Evolutionary conservation across 2,113 vertebrate species (phyloP), one percentile per base, ranked within the genome.

Genomic region (Xenopus laevis): DNA sequence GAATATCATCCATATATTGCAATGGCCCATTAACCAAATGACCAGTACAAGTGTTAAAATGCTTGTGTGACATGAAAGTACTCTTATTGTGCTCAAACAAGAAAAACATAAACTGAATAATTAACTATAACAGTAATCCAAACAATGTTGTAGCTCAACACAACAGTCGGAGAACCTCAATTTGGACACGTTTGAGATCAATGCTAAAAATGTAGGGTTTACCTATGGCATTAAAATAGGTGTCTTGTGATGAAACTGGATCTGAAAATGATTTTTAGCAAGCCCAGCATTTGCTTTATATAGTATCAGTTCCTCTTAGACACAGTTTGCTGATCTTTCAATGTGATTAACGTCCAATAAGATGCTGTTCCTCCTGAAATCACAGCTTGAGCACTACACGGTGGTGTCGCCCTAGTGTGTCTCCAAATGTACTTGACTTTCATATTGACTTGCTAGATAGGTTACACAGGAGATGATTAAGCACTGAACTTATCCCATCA

Each of bases 271-370:
- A 66, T 27, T 27, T 91, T 93, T 91, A 93, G 93, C 92, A 89
- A 89, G 89, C 89, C 81, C 87, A 87, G 84, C 83, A 82, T 92
- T 93, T 90, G 89, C 91, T 90, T 89, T 89, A 87, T 94, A 93
- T 91, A 92, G 91, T 86, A 80, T 91, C 91, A 89, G 87, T 86
- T 91, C 89, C 89, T 88, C 88, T 86, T 81, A 85, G 12, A 82
- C 86, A 86, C 91, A 88, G 86, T 88, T 90, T 88, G 81, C 85
- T 86, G 84, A 88, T 90, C 84, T 89, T 92, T 89, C 92, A 91
- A 91, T 91, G 88, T 84, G 90, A 91, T 91, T 91, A 88, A 86
- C 88, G 86, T 88, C 88, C 91, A 90, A 94, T 91, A 90, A 77
- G 88, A 87, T 62, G 83, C 83, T 82, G 46, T 79, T 81, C 82